Percentiles rank a stretch among this genome's conserved stretches.
Evolutionary conservation across 2,113 vertebrate species (phyloP).

Genomic region (Rynchops niger): DNA sequence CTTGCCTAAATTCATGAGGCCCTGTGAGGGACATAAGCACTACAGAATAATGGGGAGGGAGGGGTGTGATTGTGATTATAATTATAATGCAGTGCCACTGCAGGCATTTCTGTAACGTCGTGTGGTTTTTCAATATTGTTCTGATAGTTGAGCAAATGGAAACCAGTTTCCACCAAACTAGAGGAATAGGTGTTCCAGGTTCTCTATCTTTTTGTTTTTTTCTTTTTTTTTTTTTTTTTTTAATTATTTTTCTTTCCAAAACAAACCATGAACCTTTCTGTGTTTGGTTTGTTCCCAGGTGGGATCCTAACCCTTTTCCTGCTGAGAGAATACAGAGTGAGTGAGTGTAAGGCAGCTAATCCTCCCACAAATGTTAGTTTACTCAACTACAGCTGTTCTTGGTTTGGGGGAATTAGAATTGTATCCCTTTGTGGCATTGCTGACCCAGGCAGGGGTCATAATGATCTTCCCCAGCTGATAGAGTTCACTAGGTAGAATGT

Average conservation of each 20-base stretch:
- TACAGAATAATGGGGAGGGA: not conserved
- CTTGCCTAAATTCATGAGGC: not conserved
- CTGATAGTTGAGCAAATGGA: not conserved
- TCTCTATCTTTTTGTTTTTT: fast-evolving
- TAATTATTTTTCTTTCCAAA: not conserved
- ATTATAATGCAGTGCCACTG: not conserved
- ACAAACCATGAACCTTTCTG: not conserved
- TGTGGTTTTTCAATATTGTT: not conserved
- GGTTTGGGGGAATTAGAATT: not conserved
- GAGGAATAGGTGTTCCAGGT: not conserved
- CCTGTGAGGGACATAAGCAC: not conserved
- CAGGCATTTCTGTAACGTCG: not conserved
- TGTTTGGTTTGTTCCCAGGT: not conserved
- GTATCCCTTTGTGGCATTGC: not conserved
- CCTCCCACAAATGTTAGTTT: conserved; percentile 3
- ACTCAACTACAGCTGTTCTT: not conserved
- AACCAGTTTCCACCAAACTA: not conserved
- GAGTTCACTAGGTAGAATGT: not conserved
- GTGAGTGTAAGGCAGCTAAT: not conserved
- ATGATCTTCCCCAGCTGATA: not conserved
- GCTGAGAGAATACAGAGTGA: not conserved
- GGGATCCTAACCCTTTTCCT: not conserved
- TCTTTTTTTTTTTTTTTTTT: not conserved
- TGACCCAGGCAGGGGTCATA: not conserved
- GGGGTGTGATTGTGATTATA: not conserved